These are phyloP conservation scores for Montipora capitata DNA, from an alignment of 92 coral and sea anemone genomes.

Conservation along the genomic window DNA sequence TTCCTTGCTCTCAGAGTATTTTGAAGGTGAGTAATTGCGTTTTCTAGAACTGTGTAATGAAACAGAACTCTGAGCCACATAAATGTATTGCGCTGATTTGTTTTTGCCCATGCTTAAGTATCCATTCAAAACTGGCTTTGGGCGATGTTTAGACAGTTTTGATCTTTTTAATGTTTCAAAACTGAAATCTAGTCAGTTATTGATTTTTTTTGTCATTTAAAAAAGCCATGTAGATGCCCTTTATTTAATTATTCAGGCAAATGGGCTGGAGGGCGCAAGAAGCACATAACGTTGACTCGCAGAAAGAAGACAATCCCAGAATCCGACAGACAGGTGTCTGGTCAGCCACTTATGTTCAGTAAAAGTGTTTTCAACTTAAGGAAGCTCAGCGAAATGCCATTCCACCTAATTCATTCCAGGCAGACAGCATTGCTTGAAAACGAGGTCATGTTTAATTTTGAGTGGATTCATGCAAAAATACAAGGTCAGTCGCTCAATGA, in stretches of 20 bases:
- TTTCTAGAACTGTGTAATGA: too few relatives aligned
- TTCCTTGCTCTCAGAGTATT: constrained; percentile 88
- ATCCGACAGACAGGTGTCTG: constrained; percentile 87
- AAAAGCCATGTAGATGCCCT: too few relatives aligned
- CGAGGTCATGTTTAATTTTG: constrained; percentile 85
- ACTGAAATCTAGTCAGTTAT: too few relatives aligned
- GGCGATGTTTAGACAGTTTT: too few relatives aligned
- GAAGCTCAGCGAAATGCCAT: constrained; percentile 87
- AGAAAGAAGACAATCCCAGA: constrained; percentile 89
- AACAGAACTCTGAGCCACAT: too few relatives aligned
- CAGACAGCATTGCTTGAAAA: constrained; percentile 52
- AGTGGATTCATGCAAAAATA: constrained; percentile 83
- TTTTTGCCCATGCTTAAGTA: too few relatives aligned
- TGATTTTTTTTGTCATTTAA: background rate
- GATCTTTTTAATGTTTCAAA: too few relatives aligned
- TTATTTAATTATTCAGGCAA: constrained; percentile 45
- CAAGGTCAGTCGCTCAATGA: constrained; percentile 82
- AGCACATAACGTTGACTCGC: constrained; percentile 80
- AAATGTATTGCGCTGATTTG: too few relatives aligned
- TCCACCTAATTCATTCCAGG: constrained; percentile 77
- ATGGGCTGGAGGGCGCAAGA: constrained; percentile 91
- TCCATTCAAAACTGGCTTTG: too few relatives aligned
- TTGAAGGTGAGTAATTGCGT: constrained; percentile 61
- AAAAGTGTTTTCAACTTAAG: constrained; percentile 86
- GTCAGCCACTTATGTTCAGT: constrained; percentile 86